A percentile compares a stretch with the other conserved stretches of the same genome.
These are phyloP conservation scores for Nezara viridula DNA, from an alignment of 2,888 invertebrate species.

Conservation along the genomic window DNA sequence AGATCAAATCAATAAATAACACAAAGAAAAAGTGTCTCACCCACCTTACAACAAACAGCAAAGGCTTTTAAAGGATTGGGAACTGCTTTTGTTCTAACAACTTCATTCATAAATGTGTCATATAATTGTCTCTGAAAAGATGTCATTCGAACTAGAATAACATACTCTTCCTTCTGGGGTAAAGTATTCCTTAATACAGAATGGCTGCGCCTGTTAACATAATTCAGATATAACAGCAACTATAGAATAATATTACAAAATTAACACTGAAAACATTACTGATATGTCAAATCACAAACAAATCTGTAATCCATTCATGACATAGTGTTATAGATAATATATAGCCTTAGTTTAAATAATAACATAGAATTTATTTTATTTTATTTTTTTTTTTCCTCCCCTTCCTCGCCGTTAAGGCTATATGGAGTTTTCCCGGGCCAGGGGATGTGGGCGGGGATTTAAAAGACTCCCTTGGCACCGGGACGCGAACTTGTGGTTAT, in stretches of 20 bases:
- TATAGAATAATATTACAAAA: neutral
- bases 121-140: constrained; percentile 91
- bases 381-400: too few species aligned
- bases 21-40: constrained; percentile 61
- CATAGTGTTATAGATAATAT: too few species aligned
- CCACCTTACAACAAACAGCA: constrained; percentile 96
- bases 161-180: constrained; percentile 95
- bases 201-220: constrained; percentile 82
- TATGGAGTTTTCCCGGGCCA: too few species aligned
- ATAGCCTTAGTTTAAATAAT: too few species aligned
- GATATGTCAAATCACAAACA: too few species aligned
- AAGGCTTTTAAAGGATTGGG: constrained; percentile 98
- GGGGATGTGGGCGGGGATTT: too few species aligned
- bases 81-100: constrained; percentile 86
- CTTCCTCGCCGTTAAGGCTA: too few species aligned
- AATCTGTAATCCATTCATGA: too few species aligned
- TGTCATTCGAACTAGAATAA: constrained; percentile 91
- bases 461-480: too few species aligned
- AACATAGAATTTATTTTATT: too few species aligned
- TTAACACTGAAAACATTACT: neutral
- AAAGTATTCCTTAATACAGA: constrained; percentile 91
- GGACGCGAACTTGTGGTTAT: too few species aligned
- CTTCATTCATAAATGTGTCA: constrained; percentile 93
- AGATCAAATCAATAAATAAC: constrained; percentile 51
- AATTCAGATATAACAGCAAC: neutral